Percentiles rank a stretch among this genome's conserved stretches.
These are phyloP conservation scores for Silurus meridionalis DNA, from an alignment of 2,113 vertebrate genomes.

Conservation along the genomic window DNA sequence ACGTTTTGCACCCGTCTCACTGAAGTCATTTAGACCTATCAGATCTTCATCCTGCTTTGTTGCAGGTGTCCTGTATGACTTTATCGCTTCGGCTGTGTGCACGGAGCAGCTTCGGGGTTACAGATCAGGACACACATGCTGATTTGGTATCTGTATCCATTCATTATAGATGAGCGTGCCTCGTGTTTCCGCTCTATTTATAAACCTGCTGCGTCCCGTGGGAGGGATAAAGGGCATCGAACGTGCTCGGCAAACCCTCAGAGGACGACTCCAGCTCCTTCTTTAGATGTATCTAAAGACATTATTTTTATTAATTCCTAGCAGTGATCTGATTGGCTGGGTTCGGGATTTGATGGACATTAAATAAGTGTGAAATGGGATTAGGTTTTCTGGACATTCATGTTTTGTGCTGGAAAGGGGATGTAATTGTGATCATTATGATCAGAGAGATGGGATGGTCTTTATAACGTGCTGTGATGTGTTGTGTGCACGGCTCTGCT, in stretches of 20 bases:
- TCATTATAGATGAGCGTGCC: slow-evolving; percentile 53
- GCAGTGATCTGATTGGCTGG: background rate
- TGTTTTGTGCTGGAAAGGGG: background rate
- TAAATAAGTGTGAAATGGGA: background rate
- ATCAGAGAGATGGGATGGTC: background rate
- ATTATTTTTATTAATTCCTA: background rate
- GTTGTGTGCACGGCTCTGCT: background rate
- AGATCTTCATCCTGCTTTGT: background rate
- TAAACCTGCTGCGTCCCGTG: slow-evolving; percentile 50
- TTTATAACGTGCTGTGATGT: background rate
- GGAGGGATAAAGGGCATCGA: slow-evolving; percentile 44
- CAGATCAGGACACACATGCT: slow-evolving; percentile 42
- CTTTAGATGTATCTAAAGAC: background rate
- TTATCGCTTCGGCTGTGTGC: slow-evolving; percentile 21
- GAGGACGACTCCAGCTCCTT: background rate
- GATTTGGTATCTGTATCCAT: slow-evolving; percentile 47
- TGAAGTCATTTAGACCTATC: background rate
- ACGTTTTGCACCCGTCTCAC: background rate
- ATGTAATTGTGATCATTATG: background rate
- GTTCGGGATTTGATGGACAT: background rate
- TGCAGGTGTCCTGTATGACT: slow-evolving; percentile 3
- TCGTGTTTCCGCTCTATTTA: slow-evolving; percentile 54
- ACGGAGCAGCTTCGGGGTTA: slow-evolving; percentile 3
- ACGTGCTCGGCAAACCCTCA: slow-evolving; percentile 19
- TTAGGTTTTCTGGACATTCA: background rate